Conservation (phyloP, 2,888 invertebrate species). For the Mythimna ferrago region DNA sequence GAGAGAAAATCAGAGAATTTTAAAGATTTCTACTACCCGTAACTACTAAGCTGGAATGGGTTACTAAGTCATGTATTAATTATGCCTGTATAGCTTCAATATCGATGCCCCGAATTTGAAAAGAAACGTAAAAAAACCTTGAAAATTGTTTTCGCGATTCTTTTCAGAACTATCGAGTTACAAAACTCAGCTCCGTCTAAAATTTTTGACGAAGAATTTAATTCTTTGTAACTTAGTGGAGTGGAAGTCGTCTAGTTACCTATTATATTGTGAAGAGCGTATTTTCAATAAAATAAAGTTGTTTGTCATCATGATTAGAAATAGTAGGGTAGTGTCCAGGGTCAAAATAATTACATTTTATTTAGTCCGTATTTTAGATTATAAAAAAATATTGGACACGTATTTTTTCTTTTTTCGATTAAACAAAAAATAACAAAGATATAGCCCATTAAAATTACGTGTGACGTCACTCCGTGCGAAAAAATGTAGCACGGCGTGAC, state of each 20-base stretch:
- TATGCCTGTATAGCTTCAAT: background rate
- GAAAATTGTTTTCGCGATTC: conserved; percentile 34
- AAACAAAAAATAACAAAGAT: too few species aligned
- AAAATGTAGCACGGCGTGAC: too few species aligned
- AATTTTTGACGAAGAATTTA: conserved; percentile 24
- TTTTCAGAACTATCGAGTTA: conserved; percentile 35
- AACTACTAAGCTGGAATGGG: too few species aligned
- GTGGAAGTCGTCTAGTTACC: background rate
- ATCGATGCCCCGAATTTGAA: conserved; percentile 3
- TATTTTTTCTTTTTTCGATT: too few species aligned
- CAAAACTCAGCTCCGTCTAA: conserved; percentile 5
- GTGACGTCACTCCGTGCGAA: too few species aligned
- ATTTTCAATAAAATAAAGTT: background rate
- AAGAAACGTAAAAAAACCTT: conserved; percentile 28
- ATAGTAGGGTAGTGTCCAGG: too few species aligned
- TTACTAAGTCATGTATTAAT: background rate
- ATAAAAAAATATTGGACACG: too few species aligned
- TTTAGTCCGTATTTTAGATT: too few species aligned
- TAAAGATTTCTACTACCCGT: too few species aligned
- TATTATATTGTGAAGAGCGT: background rate
- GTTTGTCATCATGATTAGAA: background rate
- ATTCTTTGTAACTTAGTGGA: conserved; percentile 8
- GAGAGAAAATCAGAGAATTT: too few species aligned
- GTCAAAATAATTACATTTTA: too few species aligned
- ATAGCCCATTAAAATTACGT: too few species aligned